Conservation (phyloP, 2,797 vertebrate genomes). For the Macrochelys suwanniensis region DNA sequence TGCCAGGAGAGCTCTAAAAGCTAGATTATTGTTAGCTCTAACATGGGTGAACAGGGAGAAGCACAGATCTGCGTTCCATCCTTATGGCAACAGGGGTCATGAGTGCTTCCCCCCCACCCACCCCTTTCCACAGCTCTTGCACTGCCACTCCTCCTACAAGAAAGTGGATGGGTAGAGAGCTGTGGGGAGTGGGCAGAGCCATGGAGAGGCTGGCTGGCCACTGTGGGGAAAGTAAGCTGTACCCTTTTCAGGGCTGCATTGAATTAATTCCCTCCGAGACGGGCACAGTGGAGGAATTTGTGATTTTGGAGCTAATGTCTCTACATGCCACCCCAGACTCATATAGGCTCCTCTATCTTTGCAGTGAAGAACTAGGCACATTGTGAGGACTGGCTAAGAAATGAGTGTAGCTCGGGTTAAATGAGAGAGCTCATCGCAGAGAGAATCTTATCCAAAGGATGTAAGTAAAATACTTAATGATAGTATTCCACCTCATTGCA, state of each 20-base stretch:
- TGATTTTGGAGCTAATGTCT: no score
- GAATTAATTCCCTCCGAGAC: not conserved
- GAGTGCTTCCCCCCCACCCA: no score
- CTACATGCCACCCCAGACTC: no score
- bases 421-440: conserved; percentile 2
- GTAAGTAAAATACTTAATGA: not conserved
- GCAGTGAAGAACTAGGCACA: not conserved
- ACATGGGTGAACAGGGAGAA: not conserved
- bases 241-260: not conserved
- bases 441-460: not conserved
- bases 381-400: not conserved
- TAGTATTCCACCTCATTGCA: conserved; percentile 35
- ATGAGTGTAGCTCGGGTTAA: not conserved
- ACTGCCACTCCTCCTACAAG: not conserved
- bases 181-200: not conserved
- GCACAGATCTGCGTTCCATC: not conserved
- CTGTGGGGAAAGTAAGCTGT: not conserved
- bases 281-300: not conserved
- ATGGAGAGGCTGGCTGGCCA: not conserved
- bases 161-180: not conserved
- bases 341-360: not conserved
- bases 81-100: no score
- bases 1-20: conserved; percentile 51
- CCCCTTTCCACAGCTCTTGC: no score
- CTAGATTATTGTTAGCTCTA: conserved; percentile 22